Evolutionary conservation across 2,797 vertebrate species (phyloP).

Genomic region (Epinephelus coioides): DNA sequence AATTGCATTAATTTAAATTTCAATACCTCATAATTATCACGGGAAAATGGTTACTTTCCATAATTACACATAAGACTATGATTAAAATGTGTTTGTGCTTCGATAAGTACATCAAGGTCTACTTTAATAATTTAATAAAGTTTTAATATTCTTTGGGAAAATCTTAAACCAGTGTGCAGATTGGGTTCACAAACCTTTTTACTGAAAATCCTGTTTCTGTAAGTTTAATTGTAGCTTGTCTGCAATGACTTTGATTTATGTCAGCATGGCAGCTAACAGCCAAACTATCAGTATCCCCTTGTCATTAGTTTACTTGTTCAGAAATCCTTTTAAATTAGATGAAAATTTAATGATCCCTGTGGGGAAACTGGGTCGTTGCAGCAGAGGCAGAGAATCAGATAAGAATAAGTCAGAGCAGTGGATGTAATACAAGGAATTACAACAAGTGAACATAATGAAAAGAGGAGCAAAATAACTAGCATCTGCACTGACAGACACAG

Average conservation of each 20-base stretch:
- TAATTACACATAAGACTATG: neutral
- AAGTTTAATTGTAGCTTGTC: slow-evolving; percentile 12
- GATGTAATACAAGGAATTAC: slow-evolving; percentile 35
- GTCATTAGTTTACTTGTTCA: slow-evolving; percentile 31
- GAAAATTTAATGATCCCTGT: slow-evolving; percentile 50
- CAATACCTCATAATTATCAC: neutral
- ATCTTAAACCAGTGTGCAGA: too few species aligned
- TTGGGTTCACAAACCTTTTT: neutral
- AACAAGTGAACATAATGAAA: slow-evolving; percentile 31
- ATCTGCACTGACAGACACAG: neutral
- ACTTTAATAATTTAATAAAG: neutral
- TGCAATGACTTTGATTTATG: slow-evolving; percentile 27
- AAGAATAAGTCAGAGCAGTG: slow-evolving; percentile 40
- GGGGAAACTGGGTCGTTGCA: slow-evolving; percentile 37
- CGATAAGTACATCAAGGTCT: neutral
- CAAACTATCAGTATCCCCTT: slow-evolving; percentile 28
- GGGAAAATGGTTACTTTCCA: neutral
- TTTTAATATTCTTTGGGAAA: neutral
- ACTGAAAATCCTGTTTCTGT: neutral
- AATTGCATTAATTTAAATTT: neutral
- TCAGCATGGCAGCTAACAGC: neutral
- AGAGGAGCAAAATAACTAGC: slow-evolving; percentile 22
- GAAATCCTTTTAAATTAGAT: slow-evolving; percentile 47
- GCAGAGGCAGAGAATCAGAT: slow-evolving; percentile 25
- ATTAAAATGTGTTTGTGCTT: neutral